phyloP scores from a whole-genome alignment of 2,113 vertebrate species.

The Loxodonta africana region DNA sequence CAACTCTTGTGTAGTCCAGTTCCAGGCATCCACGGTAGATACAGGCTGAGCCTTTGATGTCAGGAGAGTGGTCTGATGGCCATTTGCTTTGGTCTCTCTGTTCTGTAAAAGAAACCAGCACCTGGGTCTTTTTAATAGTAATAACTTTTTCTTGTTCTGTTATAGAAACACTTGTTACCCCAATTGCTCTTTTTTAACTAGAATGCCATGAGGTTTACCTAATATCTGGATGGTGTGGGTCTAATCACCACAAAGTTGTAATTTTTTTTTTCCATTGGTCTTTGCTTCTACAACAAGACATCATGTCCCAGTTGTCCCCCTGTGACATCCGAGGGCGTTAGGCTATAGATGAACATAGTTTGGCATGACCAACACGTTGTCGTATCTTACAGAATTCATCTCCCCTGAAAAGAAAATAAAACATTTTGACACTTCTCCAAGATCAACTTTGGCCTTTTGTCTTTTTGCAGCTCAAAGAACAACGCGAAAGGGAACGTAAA shows the following conservation, averaged over 20 bases:
- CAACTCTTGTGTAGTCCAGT: background rate
- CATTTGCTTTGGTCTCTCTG: background rate
- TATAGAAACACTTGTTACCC: background rate
- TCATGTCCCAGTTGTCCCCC: background rate
- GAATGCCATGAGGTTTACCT: background rate
- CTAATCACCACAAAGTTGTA: background rate
- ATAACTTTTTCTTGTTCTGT: background rate
- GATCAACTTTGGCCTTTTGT: background rate
- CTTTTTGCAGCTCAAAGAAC: slow-evolving; percentile 95
- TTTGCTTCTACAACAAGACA: background rate
- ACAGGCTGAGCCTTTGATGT: background rate
- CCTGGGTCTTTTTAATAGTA: background rate
- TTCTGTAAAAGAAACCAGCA: background rate
- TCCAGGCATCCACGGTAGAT: background rate
- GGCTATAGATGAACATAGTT: fast-evolving
- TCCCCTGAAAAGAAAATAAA: background rate
- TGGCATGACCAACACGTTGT: fast-evolving
- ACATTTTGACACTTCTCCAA: background rate
- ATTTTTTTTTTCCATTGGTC: background rate
- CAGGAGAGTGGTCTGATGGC: background rate
- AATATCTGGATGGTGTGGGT: background rate
- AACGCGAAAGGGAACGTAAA: slow-evolving; percentile 96
- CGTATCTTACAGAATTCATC: background rate
- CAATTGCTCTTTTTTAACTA: background rate
- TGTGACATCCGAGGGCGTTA: fast-evolving